These are phyloP conservation scores for Suricata suricatta DNA, from an alignment of 2,113 vertebrate genomes.

Conservation along the genomic window DNA sequence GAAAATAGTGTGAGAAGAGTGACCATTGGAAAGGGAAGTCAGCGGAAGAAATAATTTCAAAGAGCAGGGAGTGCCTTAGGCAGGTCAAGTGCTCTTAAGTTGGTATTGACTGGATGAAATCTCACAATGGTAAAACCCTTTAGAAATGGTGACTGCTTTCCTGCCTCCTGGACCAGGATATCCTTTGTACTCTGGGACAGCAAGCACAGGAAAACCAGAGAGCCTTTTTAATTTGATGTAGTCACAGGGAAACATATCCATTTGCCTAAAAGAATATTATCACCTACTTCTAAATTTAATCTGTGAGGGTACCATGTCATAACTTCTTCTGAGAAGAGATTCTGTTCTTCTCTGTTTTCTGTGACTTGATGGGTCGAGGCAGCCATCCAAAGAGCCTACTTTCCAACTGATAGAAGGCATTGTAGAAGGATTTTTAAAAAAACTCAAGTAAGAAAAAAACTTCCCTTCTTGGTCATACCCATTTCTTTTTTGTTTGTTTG, in stretches of 20 bases:
- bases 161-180: background rate
- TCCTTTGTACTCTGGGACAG: background rate
- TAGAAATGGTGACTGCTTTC: background rate
- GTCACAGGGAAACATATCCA: background rate
- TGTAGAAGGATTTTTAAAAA: background rate
- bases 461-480: background rate
- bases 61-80: background rate
- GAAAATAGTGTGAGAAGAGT: background rate
- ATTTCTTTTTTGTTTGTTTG: background rate
- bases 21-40: background rate
- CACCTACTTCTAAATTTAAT: background rate
- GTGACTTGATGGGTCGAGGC: background rate
- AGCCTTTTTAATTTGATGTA: background rate
- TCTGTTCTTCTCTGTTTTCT: background rate
- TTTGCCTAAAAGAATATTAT: background rate
- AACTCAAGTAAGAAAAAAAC: background rate
- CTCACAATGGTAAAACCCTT: background rate
- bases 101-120: background rate
- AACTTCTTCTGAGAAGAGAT: conserved; percentile 7
- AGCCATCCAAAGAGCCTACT: background rate
- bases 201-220: background rate
- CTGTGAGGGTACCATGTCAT: background rate
- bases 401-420: background rate
- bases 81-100: background rate
- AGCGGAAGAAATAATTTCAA: background rate